These are phyloP conservation scores for Sternotherus odoratus DNA, from an alignment of 2,797 vertebrate species.

Conservation along the genomic window DNA sequence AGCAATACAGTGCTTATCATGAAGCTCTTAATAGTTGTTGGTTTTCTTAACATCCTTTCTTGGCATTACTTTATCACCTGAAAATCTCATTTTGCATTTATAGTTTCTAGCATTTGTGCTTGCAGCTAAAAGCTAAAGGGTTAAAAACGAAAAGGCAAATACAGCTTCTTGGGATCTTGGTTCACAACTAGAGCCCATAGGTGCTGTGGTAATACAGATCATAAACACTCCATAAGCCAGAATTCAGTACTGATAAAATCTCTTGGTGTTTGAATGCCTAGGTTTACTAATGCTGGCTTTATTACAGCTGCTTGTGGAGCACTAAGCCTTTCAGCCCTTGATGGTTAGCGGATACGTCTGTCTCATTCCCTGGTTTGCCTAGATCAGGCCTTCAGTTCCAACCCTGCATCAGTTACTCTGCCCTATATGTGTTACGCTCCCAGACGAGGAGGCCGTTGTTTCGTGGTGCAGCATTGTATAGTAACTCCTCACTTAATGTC, in stretches of 20 bases:
- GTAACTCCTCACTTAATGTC: too few relatives aligned
- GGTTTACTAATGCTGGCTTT: neutral
- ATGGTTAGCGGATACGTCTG: neutral
- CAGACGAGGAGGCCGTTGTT: neutral
- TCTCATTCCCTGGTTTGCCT: neutral
- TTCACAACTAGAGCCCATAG: neutral
- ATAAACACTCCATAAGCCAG: neutral
- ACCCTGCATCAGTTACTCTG: neutral
- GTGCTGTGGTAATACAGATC: neutral
- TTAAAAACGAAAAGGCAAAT: neutral
- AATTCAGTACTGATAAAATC: neutral
- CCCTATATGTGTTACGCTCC: neutral
- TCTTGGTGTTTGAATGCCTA: neutral
- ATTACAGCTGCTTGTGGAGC: neutral
- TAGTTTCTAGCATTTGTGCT: neutral
- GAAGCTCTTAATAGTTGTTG: neutral
- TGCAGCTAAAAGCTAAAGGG: neutral
- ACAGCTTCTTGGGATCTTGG: neutral
- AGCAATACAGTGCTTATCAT: neutral
- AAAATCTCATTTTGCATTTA: neutral
- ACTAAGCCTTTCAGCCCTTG: neutral
- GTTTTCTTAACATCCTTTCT: neutral
- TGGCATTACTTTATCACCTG: neutral
- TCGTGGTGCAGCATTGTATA: neutral
- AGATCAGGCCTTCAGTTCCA: fast-evolving